Base-by-base conservation (phyloP, 2,888 invertebrate genomes). In the Drosophila paracracens region DNA sequence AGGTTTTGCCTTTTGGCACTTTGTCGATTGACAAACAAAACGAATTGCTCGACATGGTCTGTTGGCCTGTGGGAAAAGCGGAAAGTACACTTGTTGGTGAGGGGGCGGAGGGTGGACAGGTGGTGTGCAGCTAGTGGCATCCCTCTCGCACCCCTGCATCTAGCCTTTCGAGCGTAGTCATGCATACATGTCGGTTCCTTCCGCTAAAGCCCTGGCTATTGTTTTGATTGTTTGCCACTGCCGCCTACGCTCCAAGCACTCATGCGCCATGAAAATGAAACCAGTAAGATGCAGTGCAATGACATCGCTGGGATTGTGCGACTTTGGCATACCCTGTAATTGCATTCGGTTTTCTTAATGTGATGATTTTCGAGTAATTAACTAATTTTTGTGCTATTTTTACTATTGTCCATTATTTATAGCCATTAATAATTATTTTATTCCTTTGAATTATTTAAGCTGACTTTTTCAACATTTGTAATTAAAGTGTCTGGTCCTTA, bases 1-100 rank as follows among this genome's bases (percentile, higher is more conserved):
- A 53, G 53, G 29, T 57, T 71, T 69, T 74, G 70, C 70, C 79
- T 81, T 85, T 75, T 81, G 84, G 82, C 83, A 86, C 87, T 86
- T 83, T 83, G 83, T 82, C 87, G 86, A 83, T 82, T 79, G 81
- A 67, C 82, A 83, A 83, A 83, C 83, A 83, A 86, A 86, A 82
- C 71, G 82, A 83, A 83, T 83, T 70, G 82, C 81, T 64, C 63
- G 53, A 69, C 68, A 70, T 67, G 48, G 66, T 63, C 62, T 33
- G 53, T 35, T 57, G 73, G 46, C 50, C 70, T 51, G 33, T 52
- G 56, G 65, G 33, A 33, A 36, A 50, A 53, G 33, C 10, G 40
- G 35, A 38, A 62, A 36, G 11, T 25, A 27, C 46, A 46, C 13
- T 7, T 43, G 21, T 3, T 7, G 46, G 16, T 13, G 46, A 2